These are phyloP conservation scores for Apis laboriosa DNA, from an alignment of 1,140 invertebrate genomes.

Conservation along the genomic window DNA sequence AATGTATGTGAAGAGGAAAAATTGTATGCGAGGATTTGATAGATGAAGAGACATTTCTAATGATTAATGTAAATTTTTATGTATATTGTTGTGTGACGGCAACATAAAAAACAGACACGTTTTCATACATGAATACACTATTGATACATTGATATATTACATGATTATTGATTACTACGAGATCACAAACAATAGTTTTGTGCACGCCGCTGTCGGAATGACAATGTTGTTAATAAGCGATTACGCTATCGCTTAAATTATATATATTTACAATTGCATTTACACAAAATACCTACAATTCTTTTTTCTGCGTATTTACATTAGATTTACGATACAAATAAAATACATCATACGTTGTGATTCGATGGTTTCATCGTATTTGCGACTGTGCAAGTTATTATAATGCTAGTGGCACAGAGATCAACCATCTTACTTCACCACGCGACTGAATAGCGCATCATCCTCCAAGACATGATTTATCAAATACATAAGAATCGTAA, in stretches of 20 bases:
- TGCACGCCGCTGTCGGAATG: constrained; percentile 58
- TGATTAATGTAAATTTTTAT: constrained; percentile 46
- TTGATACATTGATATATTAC: constrained; percentile 59
- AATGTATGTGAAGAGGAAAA: not conserved
- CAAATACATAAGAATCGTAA: constrained; percentile 40
- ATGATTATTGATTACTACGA: constrained; percentile 56
- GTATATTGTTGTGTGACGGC: constrained; percentile 48
- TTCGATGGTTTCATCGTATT: constrained; percentile 4
- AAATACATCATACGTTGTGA: constrained; percentile 45
- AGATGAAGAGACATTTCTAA: constrained; percentile 18
- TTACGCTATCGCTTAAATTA: constrained; percentile 55
- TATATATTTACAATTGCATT: constrained; percentile 69
- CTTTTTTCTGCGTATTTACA: constrained; percentile 59
- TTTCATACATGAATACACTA: constrained; percentile 53
- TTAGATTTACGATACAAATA: constrained; percentile 47
- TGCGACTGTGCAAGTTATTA: not conserved
- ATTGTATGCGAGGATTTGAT: not conserved
- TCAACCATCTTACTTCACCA: constrained; percentile 19
- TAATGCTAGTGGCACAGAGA: not conserved
- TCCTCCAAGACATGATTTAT: constrained; percentile 29
- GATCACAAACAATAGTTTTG: constrained; percentile 62
- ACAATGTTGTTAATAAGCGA: constrained; percentile 59
- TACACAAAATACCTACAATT: constrained; percentile 66
- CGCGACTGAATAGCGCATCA: constrained; percentile 34
- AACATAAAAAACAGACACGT: constrained; percentile 60